Evolutionary conservation across 2,797 vertebrate genomes (phyloP), one percentile per base, ranked within the genome.

Genomic region (Cygnus olor): DNA sequence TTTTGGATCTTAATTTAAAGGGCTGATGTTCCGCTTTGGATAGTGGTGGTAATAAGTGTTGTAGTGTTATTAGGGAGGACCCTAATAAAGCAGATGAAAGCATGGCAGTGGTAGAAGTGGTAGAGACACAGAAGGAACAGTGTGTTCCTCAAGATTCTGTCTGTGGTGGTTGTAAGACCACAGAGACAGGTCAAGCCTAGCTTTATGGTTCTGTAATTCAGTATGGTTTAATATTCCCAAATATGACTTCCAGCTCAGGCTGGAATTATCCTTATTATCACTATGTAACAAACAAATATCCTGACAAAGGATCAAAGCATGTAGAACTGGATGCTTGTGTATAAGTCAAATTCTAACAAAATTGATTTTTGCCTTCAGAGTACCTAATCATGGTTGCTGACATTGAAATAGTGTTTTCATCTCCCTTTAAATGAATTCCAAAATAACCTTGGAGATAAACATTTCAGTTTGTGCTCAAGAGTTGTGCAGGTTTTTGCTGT

Each of bases 401-500:
- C 14, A 20, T 36, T 44, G 34, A 94, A 86, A 76, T 14, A 8
- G 14, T 42, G 13, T 72, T 84, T 91, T 45, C 45, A 77, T 34
- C 20, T 84, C 19, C 28, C 83, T 71, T 78, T 34, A 68, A 64
- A 85, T 71, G 4, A 72, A 51, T 77, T 73, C 56, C 10, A 36
- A 22, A 70, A 60, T 86, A 47, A 53, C 42, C 19, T 87, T 44
- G 32, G 19, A 66, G 34, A 22, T 18, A 28, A 27, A 25, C 6
- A 63, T 89, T 79, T 45, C 51, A 9, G 8, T 51, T 5, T 10
- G 12, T 34, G 27, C 25, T 85, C 25, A 58, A 53, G 24, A 25
- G 65, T 45, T 42, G 14, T 11, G 9, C 82, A 45, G 40, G 19
- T 40, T 87, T 96, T 95, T 72, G 10, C 76, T 90, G 80, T 2